Evolutionary conservation across 2,888 invertebrate genomes (phyloP).

Genomic region (Melinopterus prodromus): DNA sequence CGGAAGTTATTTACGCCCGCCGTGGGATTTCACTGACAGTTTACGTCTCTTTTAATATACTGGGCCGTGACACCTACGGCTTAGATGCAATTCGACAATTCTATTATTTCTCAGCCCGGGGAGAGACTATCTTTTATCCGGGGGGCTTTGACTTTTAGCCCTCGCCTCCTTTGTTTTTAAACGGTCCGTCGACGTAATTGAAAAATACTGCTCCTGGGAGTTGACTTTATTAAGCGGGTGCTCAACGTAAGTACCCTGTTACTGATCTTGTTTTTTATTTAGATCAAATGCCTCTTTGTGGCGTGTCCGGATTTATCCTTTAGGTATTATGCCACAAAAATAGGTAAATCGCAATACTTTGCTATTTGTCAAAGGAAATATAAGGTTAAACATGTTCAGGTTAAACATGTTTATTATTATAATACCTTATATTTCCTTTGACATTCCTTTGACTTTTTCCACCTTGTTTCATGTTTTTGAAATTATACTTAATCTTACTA

Average conservation of each 20-base stretch:
- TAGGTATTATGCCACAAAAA: too few species aligned
- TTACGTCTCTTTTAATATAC: constrained; percentile 4
- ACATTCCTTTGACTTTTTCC: too few species aligned
- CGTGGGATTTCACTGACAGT: neutral
- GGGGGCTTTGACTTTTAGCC: neutral
- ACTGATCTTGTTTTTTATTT: neutral
- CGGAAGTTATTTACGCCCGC: neutral
- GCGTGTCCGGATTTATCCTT: neutral
- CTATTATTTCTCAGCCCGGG: neutral
- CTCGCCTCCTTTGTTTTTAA: constrained; percentile 4
- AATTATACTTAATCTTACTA: too few species aligned
- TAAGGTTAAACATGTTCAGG: too few species aligned
- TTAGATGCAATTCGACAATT: constrained; percentile 4
- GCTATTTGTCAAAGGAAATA: too few species aligned
- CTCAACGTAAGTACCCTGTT: neutral
- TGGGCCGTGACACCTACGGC: neutral
- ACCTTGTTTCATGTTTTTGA: too few species aligned
- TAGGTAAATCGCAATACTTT: too few species aligned
- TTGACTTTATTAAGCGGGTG: neutral
- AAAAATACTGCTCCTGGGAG: neutral
- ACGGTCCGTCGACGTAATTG: neutral
- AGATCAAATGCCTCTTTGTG: neutral
- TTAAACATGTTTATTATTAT: too few species aligned
- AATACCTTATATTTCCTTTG: too few species aligned
- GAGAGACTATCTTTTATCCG: neutral